phyloP scores from a whole-genome alignment of 2,888 invertebrate species.

The Tenthredo amoena region DNA sequence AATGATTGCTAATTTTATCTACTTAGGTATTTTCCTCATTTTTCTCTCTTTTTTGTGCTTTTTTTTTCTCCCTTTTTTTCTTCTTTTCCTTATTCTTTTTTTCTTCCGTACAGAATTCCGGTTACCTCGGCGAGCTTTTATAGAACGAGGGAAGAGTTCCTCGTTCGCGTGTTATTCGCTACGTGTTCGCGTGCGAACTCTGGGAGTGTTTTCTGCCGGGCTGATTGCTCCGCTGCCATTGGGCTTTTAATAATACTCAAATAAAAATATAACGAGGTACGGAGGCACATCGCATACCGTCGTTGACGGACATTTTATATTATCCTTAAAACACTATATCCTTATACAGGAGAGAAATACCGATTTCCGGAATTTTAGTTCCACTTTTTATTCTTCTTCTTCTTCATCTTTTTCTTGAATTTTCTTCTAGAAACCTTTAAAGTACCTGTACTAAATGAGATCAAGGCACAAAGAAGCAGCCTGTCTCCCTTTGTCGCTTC shows the following conservation, averaged over 20 bases:
- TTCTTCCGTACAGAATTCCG: neutral
- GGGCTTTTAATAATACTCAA: constrained; percentile 34
- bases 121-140: neutral
- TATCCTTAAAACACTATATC: neutral
- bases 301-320: neutral
- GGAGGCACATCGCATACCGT: neutral
- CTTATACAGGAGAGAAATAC: neutral
- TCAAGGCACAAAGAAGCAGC: constrained; percentile 12
- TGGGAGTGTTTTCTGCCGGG: constrained; percentile 47
- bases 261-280: constrained; percentile 7
- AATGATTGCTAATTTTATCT: constrained; percentile 54
- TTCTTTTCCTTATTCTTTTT: neutral
- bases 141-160: neutral
- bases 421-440: neutral
- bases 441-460: neutral
- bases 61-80: neutral
- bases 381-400: constrained; percentile 29
- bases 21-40: neutral
- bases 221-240: constrained; percentile 21
- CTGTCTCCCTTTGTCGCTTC: constrained; percentile 7
- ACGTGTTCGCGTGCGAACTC: constrained; percentile 57
- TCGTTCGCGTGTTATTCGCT: constrained; percentile 31
- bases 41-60: neutral
- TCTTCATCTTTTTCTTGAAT: constrained; percentile 39
- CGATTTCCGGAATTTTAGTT: neutral